Evolutionary conservation across 2,797 vertebrate genomes (phyloP), one percentile per base, ranked within the genome.

Genomic region (Bovichtus variegatus): DNA sequence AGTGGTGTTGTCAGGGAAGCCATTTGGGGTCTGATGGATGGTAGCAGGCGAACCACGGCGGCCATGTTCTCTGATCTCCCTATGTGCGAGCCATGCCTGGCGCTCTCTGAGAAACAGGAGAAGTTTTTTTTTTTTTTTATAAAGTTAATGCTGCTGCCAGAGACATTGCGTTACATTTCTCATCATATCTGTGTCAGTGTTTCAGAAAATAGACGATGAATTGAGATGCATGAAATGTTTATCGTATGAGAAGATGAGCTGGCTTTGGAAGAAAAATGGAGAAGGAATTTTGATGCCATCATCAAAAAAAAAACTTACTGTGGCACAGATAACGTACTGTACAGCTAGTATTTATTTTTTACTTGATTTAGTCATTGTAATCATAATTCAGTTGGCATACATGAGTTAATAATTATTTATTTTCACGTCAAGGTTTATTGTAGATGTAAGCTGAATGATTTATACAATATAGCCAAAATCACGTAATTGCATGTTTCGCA

Each of bases 1-100:
- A 82, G 93, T 88, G 86, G 89, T 80, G 89, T 92, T 95, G 95
- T 96, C 92, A 93, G 85, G 83, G 92, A 92, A 91, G 90, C 89
- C 92, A 89, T 95, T 93, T 93, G 92, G 86, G 84, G 88, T 89
- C 91, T 95, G 95, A 96, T 96, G 94, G 87, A 90, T 95, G 90
- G 91, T 89, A 95, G 93, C 91, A 95, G 93, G 86, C 86, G 87
- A 92, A 91, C 92, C 83, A 64, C 64, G 80, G 89, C 91, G 84
- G 89, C 94, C 93, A 93, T 94, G 82, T 94, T 94, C 92, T 94
- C 83, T 31, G 8, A 93, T 94, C 86, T 90, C 80, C 71, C 91
- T 86, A 85, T 89, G 83, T 73, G 68, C 87, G 82, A 90, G 89
- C 91, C 87, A 75, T 92, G 85, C 83, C 87, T 93, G 93, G 82